Evolutionary conservation across 1,140 invertebrate species (phyloP), one percentile per base, ranked within the genome.

Genomic region (Nomia melanderi): DNA sequence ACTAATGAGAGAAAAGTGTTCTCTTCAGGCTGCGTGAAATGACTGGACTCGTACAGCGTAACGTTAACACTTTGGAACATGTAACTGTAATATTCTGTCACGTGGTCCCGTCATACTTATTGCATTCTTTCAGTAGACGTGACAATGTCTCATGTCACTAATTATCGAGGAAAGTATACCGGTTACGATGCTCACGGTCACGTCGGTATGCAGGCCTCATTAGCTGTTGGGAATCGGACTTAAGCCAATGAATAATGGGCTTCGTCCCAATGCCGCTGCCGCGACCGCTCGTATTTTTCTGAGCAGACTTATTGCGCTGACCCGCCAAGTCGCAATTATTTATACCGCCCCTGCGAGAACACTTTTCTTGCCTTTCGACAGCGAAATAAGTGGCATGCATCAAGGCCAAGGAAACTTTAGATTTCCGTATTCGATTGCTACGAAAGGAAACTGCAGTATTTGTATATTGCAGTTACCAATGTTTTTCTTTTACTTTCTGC

Each of bases 171-270:
- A 53, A 59, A 23, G 53, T 39, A 53, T 44, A 54, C 62, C 56
- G 47, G 39, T 41, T 71, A 81, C 60, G 78, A 81, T 50, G 44
- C 65, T 73, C 53, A 41, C 29, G 44, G 75, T 62, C 74, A 73
- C 64, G 71, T 31, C 41, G 75, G 75, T 77, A 81, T 80, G 78
- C 66, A 78, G 56, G 79, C 69, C 71, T 76, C 73, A 73, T 80
- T 79, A 84, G 77, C 67, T 71, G 60, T 81, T 83, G 54, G 73
- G 57, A 73, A 56, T 65, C 62, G 47, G 59, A 50, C 47, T 81
- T 67, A 83, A 84, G 70, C 69, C 70, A 78, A 84, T 79, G 83
- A 84, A 70, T 83, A 83, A 84, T 84, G 67, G 65, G 53, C 64
- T 63, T 72, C 64, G 65, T 80, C 78, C 71, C 62, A 77, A 77